These are phyloP conservation scores for Dasypogon diadema DNA, from an alignment of 2,888 invertebrate species.

Conservation along the genomic window DNA sequence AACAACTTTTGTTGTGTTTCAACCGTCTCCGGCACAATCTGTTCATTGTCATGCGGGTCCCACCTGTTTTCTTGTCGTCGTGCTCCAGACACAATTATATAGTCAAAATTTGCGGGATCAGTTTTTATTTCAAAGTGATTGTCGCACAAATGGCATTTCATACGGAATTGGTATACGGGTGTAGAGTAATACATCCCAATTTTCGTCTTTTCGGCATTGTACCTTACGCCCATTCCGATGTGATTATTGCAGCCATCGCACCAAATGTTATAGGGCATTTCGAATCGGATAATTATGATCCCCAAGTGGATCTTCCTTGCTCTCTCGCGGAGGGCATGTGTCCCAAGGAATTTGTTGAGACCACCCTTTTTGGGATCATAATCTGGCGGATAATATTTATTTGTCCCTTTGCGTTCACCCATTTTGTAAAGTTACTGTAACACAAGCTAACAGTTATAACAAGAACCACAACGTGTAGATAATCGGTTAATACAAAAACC, in stretches of 20 bases:
- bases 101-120: slow-evolving; percentile 97
- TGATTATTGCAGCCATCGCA: slow-evolving; percentile 98
- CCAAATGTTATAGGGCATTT: slow-evolving; percentile 99
- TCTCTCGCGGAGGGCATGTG: slow-evolving; percentile 95
- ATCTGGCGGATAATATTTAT: slow-evolving; percentile 98
- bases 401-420: slow-evolving; percentile 99
- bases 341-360: slow-evolving; percentile 92
- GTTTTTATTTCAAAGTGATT: slow-evolving; percentile 98
- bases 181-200: slow-evolving; percentile 98
- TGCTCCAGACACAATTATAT: slow-evolving; percentile 94
- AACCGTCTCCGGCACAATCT: slow-evolving; percentile 92
- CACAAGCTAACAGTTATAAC: too few relatives aligned
- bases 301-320: slow-evolving; percentile 96
- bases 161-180: slow-evolving; percentile 96
- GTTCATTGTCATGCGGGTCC: slow-evolving; percentile 97
- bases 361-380: slow-evolving; percentile 96
- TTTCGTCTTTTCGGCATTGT: slow-evolving; percentile 93
- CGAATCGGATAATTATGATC: slow-evolving; percentile 86
- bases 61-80: slow-evolving; percentile 97
- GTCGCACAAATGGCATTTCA: slow-evolving; percentile 98
- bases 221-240: slow-evolving; percentile 99
- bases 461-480: not conserved
- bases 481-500: too few relatives aligned
- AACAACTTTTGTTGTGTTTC: slow-evolving; percentile 89
- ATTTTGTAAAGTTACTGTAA: slow-evolving; percentile 71